These are phyloP conservation scores for Ranitomeya imitator DNA, from an alignment of 2,113 vertebrate genomes.

Conservation along the genomic window DNA sequence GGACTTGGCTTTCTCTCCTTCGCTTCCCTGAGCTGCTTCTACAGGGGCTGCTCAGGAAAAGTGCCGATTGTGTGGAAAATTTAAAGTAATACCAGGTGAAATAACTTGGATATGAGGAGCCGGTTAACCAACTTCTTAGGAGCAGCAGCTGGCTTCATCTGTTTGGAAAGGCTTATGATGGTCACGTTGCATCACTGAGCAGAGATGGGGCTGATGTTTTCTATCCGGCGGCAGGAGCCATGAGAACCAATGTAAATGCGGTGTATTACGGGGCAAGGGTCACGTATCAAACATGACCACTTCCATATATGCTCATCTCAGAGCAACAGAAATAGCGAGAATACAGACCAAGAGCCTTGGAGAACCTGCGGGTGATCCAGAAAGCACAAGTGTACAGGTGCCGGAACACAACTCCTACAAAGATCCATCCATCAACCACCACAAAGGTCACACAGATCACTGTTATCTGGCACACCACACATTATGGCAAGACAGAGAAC, in stretches of 20 bases:
- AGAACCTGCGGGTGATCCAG: background rate
- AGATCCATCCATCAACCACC: background rate
- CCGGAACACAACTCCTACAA: background rate
- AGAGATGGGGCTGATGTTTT: slow-evolving; percentile 65
- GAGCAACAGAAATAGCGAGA: background rate
- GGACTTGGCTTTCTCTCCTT: slow-evolving; percentile 63
- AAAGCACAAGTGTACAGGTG: background rate
- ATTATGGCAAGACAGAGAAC: background rate
- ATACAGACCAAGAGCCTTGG: too few relatives aligned
- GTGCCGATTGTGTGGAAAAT: slow-evolving; percentile 65
- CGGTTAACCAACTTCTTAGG: slow-evolving; percentile 63
- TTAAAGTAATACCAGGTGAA: slow-evolving; percentile 68
- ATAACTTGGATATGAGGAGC: slow-evolving; percentile 65
- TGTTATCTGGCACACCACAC: background rate
- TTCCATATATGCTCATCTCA: background rate
- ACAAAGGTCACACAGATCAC: slow-evolving; percentile 2
- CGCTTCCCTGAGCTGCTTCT: slow-evolving; percentile 66
- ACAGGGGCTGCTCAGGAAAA: slow-evolving; percentile 67
- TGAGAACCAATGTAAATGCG: slow-evolving; percentile 68
- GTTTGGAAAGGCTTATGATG: slow-evolving; percentile 63
- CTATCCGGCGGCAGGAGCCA: slow-evolving; percentile 63
- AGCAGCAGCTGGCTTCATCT: slow-evolving; percentile 61
- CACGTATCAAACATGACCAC: slow-evolving; percentile 60
- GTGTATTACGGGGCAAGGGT: slow-evolving; percentile 64
- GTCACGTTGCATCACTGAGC: slow-evolving; percentile 59